phyloP scores from a whole-genome alignment of 2,888 invertebrate genomes.

The Diplolepis rosae region DNA sequence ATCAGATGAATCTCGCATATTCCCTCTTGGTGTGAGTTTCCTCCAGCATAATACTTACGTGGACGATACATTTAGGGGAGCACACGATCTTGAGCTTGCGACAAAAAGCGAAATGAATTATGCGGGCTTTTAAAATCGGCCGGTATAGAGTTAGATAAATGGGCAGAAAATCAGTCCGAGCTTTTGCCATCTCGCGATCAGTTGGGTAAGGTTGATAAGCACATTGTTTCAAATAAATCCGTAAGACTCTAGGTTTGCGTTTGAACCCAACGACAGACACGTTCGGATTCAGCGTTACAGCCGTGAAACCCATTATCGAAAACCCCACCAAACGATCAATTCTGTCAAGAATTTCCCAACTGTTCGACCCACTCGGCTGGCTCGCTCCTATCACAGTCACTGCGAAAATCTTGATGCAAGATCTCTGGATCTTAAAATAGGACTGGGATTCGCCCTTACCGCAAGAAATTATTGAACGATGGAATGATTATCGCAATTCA shows the following conservation, averaged over 20 bases:
- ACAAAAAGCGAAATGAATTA: background rate
- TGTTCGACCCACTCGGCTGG: constrained; percentile 43
- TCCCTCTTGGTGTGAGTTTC: constrained; percentile 2
- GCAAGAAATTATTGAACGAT: background rate
- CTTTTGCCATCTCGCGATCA: background rate
- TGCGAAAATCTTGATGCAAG: constrained; percentile 44
- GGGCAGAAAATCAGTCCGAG: constrained; percentile 27
- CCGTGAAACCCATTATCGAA: too few relatives aligned
- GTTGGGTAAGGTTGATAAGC: background rate
- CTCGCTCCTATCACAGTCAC: constrained; percentile 33
- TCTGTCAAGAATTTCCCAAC: constrained; percentile 14
- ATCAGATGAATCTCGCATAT: background rate
- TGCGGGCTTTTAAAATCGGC: constrained; percentile 9
- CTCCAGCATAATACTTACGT: constrained; percentile 1
- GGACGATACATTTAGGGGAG: constrained; percentile 27
- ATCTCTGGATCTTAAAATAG: constrained; percentile 34
- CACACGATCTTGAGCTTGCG: constrained; percentile 25
- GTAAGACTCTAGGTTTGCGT: constrained; percentile 36
- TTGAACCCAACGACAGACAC: constrained; percentile 33
- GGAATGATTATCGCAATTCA: background rate
- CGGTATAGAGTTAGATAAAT: constrained; percentile 33
- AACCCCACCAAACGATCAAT: constrained; percentile 30
- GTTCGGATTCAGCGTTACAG: constrained; percentile 25
- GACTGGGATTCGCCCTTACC: constrained; percentile 28
- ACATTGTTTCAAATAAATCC: constrained; percentile 5